These are phyloP conservation scores for Dreissena rostriformis DNA, from an alignment of 1,140 invertebrate species.

Conservation along the genomic window DNA sequence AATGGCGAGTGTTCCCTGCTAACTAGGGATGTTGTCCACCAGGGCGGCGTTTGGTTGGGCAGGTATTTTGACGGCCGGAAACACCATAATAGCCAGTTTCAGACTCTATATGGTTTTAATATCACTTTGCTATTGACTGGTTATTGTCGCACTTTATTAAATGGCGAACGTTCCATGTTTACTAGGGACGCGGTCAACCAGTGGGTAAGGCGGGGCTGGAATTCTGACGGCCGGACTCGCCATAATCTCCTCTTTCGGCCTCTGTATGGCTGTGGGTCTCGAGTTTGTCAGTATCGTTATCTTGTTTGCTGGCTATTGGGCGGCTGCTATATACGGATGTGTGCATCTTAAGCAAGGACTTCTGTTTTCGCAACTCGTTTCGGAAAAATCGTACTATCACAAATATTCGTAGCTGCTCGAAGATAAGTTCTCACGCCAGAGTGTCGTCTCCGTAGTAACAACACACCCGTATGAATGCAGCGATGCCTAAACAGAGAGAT, in stretches of 20 bases:
- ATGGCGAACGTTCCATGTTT: too few relatives aligned
- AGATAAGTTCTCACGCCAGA: constrained; percentile 37
- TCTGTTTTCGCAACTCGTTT: constrained; percentile 84
- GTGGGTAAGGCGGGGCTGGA: constrained; percentile 94
- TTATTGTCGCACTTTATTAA: too few relatives aligned
- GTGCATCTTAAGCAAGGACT: constrained; percentile 92
- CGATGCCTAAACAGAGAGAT: not conserved
- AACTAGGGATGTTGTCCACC: constrained; percentile 81
- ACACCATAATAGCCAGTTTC: constrained; percentile 90
- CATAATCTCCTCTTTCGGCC: constrained; percentile 93
- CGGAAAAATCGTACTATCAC: constrained; percentile 75
- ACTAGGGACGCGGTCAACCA: constrained; percentile 84
- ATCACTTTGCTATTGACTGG: too few relatives aligned
- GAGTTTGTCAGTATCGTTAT: constrained; percentile 96
- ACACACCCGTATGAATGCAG: constrained; percentile 25
- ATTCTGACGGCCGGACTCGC: constrained; percentile 93
- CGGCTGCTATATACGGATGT: constrained; percentile 93
- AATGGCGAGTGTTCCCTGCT: too few relatives aligned
- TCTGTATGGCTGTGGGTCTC: constrained; percentile 93
- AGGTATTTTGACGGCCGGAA: constrained; percentile 93
- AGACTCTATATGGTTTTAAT: too few relatives aligned
- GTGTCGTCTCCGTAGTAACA: constrained; percentile 49
- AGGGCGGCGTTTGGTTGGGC: constrained; percentile 95
- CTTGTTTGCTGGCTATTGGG: constrained; percentile 91
- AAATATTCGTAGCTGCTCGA: constrained; percentile 41